Evolutionary conservation across 2,113 vertebrate species (phyloP).

Genomic region (Prochilodus magdalenae): DNA sequence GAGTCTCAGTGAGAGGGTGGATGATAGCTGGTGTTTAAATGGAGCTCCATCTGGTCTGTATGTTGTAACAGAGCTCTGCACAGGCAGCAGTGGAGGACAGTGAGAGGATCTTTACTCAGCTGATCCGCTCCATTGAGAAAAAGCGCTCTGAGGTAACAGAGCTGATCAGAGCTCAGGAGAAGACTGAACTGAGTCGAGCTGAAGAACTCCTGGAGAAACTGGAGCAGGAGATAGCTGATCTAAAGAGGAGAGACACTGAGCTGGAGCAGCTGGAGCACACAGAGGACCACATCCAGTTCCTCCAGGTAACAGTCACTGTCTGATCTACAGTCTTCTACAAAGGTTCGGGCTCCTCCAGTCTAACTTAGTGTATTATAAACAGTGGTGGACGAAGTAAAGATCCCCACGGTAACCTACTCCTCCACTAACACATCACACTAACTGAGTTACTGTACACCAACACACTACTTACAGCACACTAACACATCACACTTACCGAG

Average conservation of each 20-base stretch:
- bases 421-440: too few relatives aligned
- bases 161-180: constrained; percentile 43
- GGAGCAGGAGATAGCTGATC: constrained; percentile 45
- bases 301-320: constrained; percentile 31
- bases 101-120: constrained; percentile 5
- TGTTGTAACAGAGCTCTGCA: not conserved
- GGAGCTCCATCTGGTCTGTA: not conserved
- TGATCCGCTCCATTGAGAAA: constrained; percentile 52
- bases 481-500: too few relatives aligned
- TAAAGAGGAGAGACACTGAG: constrained; percentile 43
- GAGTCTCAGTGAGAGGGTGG: too few relatives aligned
- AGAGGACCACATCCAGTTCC: constrained; percentile 48
- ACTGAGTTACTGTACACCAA: too few relatives aligned
- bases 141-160: constrained; percentile 46
- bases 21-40: too few relatives aligned
- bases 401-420: too few relatives aligned
- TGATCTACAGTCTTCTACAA: not conserved
- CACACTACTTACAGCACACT: too few relatives aligned
- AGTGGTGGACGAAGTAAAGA: too few relatives aligned
- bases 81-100: constrained; percentile 12
- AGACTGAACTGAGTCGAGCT: constrained; percentile 31
- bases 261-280: constrained; percentile 46
- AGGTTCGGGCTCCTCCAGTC: too few relatives aligned
- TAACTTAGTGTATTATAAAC: too few relatives aligned
- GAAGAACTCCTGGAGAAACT: constrained; percentile 26